Evolutionary conservation across 1,140 invertebrate species (phyloP), one percentile per base, ranked within the genome.

Genomic region (Goniozus legneri): DNA sequence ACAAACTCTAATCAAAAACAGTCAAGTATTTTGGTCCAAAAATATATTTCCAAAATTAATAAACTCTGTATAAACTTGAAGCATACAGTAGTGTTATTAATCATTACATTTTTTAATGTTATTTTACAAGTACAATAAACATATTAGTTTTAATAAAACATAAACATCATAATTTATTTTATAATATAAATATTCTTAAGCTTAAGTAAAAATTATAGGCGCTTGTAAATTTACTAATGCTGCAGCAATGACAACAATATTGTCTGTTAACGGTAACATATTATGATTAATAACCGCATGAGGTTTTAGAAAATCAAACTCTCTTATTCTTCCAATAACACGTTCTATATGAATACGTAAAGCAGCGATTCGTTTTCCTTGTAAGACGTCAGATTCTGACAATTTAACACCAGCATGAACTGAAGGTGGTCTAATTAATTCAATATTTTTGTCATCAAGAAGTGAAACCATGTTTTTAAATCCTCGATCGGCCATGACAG

Each of bases 311-410:
- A 69, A 62, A 48, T 39, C 40, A 57, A 70, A 77, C 46, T 75
- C 67, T 55, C 68, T 58, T 16, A 71, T 41, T 43, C 62, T 46
- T 30, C 59, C 33, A 35, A 75, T 73, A 0, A 68, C 62, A 19
- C 72, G 8, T 49, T 73, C 71, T 13, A 75, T 46, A 51, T 76
- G 64, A 30, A 75, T 69, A 51, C 73, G 44, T 48, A 77, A 58
- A 44, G 60, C 67, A 44, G 73, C 69, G 31, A 75, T 73, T 24
- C 52, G 55, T 52, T 65, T 75, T 14, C 60, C 60, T 56, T 58
- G 50, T 36, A 56, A 56, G 8, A 65, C 65, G 54, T 75, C 64
- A 32, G 47, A 36, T 59, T 72, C 67, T 10, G 53, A 46, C 12
- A 48, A 39, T 21, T 58, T 59, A 3, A 16, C 38, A 41, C 34